phyloP scores from a whole-genome alignment of 2,888 invertebrate genomes.

The Lasiommata megera region DNA sequence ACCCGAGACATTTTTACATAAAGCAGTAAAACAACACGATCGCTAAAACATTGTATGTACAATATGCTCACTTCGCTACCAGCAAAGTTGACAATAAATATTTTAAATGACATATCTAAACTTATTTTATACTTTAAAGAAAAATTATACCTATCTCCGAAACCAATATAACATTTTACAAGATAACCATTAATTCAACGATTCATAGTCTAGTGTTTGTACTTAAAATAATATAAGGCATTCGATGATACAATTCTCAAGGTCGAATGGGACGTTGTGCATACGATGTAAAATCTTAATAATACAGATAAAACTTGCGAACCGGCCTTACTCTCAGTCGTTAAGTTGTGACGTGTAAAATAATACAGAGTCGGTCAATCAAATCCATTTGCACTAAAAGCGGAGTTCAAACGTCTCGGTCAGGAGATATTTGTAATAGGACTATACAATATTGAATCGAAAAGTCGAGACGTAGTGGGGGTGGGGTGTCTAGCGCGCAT shows the following conservation, averaged over 20 bases:
- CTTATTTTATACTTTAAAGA: slow-evolving; percentile 22
- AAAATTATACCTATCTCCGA: slow-evolving; percentile 29
- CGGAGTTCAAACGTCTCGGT: neutral
- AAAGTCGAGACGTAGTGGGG: neutral
- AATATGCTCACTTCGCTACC: slow-evolving; percentile 7
- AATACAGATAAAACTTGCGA: slow-evolving; percentile 5
- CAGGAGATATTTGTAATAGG: neutral
- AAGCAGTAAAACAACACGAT: slow-evolving; percentile 20
- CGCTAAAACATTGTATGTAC: slow-evolving; percentile 21
- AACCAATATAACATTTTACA: slow-evolving; percentile 31
- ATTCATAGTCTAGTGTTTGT: slow-evolving; percentile 55
- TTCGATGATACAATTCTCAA: slow-evolving; percentile 50
- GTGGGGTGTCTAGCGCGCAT: slow-evolving; percentile 3
- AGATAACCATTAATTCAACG: slow-evolving; percentile 39
- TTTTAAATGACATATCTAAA: slow-evolving; percentile 12
- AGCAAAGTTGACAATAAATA: slow-evolving; percentile 17
- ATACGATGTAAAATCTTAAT: slow-evolving; percentile 34
- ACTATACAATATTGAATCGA: neutral
- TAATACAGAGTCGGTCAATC: neutral
- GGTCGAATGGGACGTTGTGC: slow-evolving; percentile 59
- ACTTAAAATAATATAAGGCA: slow-evolving; percentile 66
- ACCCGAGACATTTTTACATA: slow-evolving; percentile 21
- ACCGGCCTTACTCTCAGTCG: neutral
- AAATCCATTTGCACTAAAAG: slow-evolving; percentile 6
- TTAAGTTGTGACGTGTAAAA: neutral